Evolutionary conservation across 2,113 vertebrate species (phyloP).

Genomic region (Amazona guildingii): DNA sequence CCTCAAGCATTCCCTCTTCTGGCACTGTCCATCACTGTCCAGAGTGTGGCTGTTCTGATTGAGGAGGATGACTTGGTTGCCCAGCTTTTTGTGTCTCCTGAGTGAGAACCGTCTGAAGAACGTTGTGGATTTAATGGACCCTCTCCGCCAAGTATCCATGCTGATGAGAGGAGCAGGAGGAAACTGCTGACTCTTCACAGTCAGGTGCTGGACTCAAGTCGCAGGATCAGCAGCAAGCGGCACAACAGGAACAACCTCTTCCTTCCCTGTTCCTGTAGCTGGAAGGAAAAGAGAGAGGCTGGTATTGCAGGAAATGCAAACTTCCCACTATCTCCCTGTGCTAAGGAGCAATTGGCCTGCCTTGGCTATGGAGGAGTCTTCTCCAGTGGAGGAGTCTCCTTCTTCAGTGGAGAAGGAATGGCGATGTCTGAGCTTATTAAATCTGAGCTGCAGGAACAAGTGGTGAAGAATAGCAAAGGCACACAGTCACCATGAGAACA

Average conservation of each 20-base stretch:
- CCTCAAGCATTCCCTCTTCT: slow-evolving; percentile 60
- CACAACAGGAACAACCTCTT: slow-evolving; percentile 15
- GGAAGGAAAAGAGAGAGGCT: slow-evolving; percentile 10
- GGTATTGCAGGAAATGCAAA: slow-evolving; percentile 28
- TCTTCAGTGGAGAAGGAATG: not conserved
- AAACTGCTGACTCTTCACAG: not conserved
- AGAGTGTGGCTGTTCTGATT: slow-evolving; percentile 66
- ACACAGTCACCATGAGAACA: slow-evolving; percentile 60
- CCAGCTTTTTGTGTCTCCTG: slow-evolving; percentile 68
- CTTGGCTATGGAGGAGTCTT: not conserved
- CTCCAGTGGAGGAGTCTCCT: not conserved
- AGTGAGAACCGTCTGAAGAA: slow-evolving; percentile 76
- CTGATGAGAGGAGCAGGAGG: not conserved
- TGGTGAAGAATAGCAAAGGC: slow-evolving; percentile 10
- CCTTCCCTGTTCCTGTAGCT: slow-evolving; percentile 1
- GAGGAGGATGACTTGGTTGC: slow-evolving; percentile 65
- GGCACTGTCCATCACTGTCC: slow-evolving; percentile 20
- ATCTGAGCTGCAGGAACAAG: not conserved
- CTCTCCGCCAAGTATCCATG: slow-evolving; percentile 79
- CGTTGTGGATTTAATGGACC: slow-evolving; percentile 75
- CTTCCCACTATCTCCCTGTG: not conserved
- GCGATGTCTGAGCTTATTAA: not conserved
- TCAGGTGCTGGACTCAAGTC: not conserved
- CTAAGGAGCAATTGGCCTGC: not conserved
- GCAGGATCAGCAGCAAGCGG: not conserved